Percentiles rank a stretch among this genome's conserved stretches.
phyloP scores from a whole-genome alignment of 2,113 vertebrate genomes.

The Tretioscincus oriximinensis region DNA sequence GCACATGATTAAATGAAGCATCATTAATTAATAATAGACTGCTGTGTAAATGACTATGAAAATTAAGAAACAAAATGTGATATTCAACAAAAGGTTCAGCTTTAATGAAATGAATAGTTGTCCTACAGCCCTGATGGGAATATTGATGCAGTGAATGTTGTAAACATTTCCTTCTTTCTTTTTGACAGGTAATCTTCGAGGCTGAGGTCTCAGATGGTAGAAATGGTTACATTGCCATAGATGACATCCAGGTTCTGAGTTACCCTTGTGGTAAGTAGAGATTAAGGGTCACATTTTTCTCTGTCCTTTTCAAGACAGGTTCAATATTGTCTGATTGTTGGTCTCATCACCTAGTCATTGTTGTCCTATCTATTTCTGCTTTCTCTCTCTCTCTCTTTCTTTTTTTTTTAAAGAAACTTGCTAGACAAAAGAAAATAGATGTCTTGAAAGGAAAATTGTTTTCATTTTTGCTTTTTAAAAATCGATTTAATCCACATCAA shows the following conservation, averaged over 20 bases:
- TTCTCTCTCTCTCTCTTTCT: no score
- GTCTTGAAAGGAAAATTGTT: constrained; percentile 38
- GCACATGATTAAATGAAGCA: neutral
- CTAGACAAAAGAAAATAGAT: constrained; percentile 17
- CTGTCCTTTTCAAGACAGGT: constrained; percentile 59
- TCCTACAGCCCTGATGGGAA: constrained; percentile 26
- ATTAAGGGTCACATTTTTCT: constrained; percentile 77
- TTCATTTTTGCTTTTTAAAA: constrained; percentile 10
- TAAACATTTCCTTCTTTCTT: constrained; percentile 68
- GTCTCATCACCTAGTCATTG: constrained; percentile 66
- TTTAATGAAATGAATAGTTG: constrained; percentile 52
- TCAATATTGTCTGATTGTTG: constrained; percentile 61
- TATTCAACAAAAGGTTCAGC: constrained; percentile 48
- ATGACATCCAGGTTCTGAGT: constrained; percentile 98
- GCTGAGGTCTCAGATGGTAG: constrained; percentile 91
- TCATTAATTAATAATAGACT: constrained; percentile 24
- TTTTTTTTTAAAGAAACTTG: constrained; percentile 20
- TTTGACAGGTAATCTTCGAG: constrained; percentile 96
- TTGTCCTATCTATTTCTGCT: constrained; percentile 52
- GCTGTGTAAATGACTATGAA: constrained; percentile 22
- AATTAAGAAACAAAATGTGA: constrained; percentile 42
- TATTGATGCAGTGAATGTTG: constrained; percentile 55
- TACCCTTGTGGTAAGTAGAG: constrained; percentile 97
- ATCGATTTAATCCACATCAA: no score
- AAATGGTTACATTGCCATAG: constrained; percentile 94